Evolutionary conservation across 2,888 invertebrate genomes (phyloP), one percentile per base, ranked within the genome.

Genomic region (Eugnorisma glareosa): DNA sequence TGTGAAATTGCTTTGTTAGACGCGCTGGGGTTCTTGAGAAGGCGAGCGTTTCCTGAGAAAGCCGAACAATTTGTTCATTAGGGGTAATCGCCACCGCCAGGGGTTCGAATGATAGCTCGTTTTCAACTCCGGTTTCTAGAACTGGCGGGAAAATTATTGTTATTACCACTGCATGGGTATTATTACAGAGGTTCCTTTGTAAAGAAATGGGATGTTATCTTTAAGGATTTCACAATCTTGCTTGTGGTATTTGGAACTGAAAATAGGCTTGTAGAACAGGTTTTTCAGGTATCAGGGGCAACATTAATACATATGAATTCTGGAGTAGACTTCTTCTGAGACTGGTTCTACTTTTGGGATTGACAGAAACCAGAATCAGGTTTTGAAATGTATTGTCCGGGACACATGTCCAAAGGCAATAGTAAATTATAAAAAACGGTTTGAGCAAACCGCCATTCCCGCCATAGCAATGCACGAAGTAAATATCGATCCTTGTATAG

Each of bases 1-100:
- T 92, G 90, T 91, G 79, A 91, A 93, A 92, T 92, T 89, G 87
- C 90, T 89, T 91, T 89, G 90, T 90, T 84, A 74, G 83, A 61
- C 72, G 74, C 66, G 37, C 73, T 72, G 76, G 77, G 77, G 74
- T 76, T 78, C 82, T 80, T 64, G 75, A 74, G 76, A 81, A 80
- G 73, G 71, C 79, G 79, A 81, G 31, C 57, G 63, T 81, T 85
- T 85, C 73, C 72, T 81, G 72, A 82, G 81, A 88, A 83, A 81
- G 64, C 37, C 81, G 66, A 73, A 82, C 82, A 79, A 81, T 84
- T 85, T 67, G 81, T 82, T 75, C 73, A 79, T 81, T 81, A 81
- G 83, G 78, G 68, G 72, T 81, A 84, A 84, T 81, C 76, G 75
- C 75, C 59, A 84, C 79, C 76, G 75, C 75, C 59, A 24, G 59